Evolutionary conservation across 2,113 vertebrate genomes (phyloP).

Genomic region (Smithornis capensis): DNA sequence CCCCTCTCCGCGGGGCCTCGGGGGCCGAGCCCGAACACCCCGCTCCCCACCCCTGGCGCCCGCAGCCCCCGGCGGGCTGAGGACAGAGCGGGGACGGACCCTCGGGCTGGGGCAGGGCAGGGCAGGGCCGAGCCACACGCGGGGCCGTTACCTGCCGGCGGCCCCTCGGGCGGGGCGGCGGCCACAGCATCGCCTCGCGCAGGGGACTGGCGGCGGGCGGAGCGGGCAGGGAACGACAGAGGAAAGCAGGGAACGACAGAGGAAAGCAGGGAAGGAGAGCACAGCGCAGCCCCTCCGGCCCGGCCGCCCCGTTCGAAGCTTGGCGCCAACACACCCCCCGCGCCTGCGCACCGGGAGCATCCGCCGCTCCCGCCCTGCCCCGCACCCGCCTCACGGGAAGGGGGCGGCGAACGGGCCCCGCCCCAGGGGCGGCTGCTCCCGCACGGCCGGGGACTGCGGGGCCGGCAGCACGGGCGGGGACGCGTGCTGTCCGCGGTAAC

Average conservation of each 20-base stretch:
- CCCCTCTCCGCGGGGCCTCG: background rate
- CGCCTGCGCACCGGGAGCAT: background rate
- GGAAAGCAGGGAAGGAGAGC: background rate
- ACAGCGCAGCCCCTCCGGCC: background rate
- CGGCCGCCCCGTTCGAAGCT: background rate
- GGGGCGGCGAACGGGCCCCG: background rate
- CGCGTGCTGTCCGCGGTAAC: background rate
- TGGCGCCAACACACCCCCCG: background rate
- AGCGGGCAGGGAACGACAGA: too few species aligned
- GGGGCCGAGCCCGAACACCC: too few species aligned
- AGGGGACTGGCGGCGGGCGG: background rate
- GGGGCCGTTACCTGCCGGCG: conserved; percentile 8
- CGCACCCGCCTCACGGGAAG: background rate
- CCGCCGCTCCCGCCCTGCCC: background rate
- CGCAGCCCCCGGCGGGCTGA: background rate
- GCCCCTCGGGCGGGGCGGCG: background rate
- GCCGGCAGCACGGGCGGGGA: accelerated
- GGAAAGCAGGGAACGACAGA: background rate
- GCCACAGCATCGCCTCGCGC: background rate
- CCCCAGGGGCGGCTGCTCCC: background rate
- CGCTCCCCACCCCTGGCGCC: background rate
- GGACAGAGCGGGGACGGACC: accelerated
- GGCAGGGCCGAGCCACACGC: background rate
- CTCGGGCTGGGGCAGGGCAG: background rate
- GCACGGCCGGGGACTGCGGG: too few species aligned